Evolutionary conservation across 2,888 invertebrate genomes (phyloP).

Genomic region (Entomobrya multifasciata): DNA sequence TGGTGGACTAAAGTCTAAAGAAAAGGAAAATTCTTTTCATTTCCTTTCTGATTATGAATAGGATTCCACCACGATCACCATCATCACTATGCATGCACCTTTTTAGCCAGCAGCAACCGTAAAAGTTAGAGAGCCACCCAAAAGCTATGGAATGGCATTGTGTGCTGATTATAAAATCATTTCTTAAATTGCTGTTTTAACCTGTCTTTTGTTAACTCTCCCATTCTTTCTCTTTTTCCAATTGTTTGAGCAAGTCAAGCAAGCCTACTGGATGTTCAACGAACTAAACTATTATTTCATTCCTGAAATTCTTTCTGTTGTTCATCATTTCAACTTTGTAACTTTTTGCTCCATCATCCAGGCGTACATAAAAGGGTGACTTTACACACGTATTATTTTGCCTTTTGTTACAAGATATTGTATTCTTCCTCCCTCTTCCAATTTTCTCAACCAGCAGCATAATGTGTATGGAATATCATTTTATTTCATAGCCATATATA

Average conservation of each 20-base stretch:
- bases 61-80: not conserved
- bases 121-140: no score
- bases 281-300: not conserved
- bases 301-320: not conserved
- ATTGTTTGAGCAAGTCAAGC: not conserved
- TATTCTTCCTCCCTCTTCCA: not conserved
- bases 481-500: not conserved
- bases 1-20: no score
- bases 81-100: not conserved
- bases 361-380: slow-evolving; percentile 64
- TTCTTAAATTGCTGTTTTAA: not conserved
- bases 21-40: not conserved
- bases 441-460: not conserved
- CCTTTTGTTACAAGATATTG: slow-evolving; percentile 3
- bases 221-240: slow-evolving; percentile 9
- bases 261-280: not conserved
- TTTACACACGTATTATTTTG: not conserved
- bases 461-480: not conserved
- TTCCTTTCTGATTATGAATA: not conserved
- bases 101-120: not conserved
- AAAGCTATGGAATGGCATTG: slow-evolving; percentile 14
- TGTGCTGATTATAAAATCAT: not conserved
- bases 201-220: slow-evolving; percentile 1
- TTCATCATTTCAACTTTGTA: slow-evolving; percentile 26
- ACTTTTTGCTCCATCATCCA: slow-evolving; percentile 60